A percentile compares a stretch with the other conserved stretches of the same genome.
phyloP scores from a whole-genome alignment of 1,140 invertebrate species.

The Dendroctonus valens region DNA sequence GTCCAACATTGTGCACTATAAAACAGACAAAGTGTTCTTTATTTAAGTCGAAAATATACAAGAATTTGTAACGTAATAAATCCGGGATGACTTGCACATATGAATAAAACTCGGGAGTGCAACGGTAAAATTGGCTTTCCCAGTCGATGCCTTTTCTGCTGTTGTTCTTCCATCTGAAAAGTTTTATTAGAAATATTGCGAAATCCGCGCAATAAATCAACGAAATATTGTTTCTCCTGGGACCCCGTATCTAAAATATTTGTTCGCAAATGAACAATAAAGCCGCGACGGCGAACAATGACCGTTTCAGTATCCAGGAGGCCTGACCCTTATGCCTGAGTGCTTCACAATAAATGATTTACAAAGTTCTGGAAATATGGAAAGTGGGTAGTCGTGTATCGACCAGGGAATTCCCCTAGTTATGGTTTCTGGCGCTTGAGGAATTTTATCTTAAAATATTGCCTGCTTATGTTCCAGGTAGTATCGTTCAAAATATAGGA shows the following conservation, averaged over 20 bases:
- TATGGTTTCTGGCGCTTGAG: constrained; percentile 30
- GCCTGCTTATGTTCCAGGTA: constrained; percentile 30
- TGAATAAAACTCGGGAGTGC: constrained; percentile 29
- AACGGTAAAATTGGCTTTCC: constrained; percentile 35
- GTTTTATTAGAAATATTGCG: constrained; percentile 34
- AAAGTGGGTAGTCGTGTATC: constrained; percentile 45
- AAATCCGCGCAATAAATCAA: constrained; percentile 36
- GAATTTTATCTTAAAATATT: constrained; percentile 36
- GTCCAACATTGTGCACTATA: neutral
- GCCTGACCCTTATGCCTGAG: constrained; percentile 33
- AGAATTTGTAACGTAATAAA: constrained; percentile 31
- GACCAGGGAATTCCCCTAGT: constrained; percentile 36
- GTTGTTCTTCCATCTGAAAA: constrained; percentile 32
- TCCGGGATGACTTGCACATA: constrained; percentile 28
- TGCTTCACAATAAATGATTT: constrained; percentile 42
- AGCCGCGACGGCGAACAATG: constrained; percentile 34
- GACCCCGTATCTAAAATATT: constrained; percentile 38
- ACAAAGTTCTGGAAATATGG: constrained; percentile 43
- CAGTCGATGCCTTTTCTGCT: constrained; percentile 24
- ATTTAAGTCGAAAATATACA: constrained; percentile 17
- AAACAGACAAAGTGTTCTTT: constrained; percentile 12
- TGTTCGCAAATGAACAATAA: constrained; percentile 40
- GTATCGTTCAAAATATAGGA: constrained; percentile 30
- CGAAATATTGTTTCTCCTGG: constrained; percentile 31
- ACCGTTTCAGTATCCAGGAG: constrained; percentile 29